phyloP scores from a whole-genome alignment of 1,140 invertebrate genomes.

The Hestina assimilis region DNA sequence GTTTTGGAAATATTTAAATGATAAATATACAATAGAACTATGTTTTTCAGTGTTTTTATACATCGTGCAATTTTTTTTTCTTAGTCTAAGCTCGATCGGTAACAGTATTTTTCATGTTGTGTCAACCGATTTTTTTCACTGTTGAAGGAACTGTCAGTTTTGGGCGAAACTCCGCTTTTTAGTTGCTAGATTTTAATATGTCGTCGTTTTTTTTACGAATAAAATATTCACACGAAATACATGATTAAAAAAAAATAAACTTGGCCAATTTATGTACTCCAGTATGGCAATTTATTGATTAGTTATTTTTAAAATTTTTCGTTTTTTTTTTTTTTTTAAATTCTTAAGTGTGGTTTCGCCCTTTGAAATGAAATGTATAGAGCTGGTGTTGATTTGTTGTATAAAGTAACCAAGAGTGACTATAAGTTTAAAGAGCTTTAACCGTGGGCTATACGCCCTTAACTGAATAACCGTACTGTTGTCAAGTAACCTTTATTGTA shows the following conservation, averaged over 20 bases:
- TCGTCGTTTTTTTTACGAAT: neutral
- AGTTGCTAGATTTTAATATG: neutral
- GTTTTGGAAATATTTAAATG: neutral
- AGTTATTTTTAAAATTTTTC: no score
- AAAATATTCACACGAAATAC: no score
- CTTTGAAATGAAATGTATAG: neutral
- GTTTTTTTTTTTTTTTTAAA: no score
- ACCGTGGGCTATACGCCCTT: slow-evolving; percentile 22
- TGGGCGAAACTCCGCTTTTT: neutral
- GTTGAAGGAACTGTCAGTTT: neutral
- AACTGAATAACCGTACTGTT: slow-evolving; percentile 25
- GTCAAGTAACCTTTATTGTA: slow-evolving; percentile 29
- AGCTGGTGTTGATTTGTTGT: neutral
- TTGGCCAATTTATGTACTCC: no score
- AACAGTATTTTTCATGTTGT: neutral
- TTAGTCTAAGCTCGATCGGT: neutral
- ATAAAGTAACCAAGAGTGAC: slow-evolving; percentile 4
- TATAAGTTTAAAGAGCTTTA: slow-evolving; percentile 31
- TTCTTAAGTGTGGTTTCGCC: slow-evolving; percentile 4
- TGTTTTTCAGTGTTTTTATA: neutral
- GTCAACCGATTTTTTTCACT: neutral
- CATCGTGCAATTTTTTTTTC: slow-evolving; percentile 1
- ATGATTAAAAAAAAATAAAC: no score
- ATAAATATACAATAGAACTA: neutral
- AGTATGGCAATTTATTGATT: no score